Evolutionary conservation across 2,113 vertebrate genomes (phyloP).

Genomic region (Nycticryphes semicollaris): DNA sequence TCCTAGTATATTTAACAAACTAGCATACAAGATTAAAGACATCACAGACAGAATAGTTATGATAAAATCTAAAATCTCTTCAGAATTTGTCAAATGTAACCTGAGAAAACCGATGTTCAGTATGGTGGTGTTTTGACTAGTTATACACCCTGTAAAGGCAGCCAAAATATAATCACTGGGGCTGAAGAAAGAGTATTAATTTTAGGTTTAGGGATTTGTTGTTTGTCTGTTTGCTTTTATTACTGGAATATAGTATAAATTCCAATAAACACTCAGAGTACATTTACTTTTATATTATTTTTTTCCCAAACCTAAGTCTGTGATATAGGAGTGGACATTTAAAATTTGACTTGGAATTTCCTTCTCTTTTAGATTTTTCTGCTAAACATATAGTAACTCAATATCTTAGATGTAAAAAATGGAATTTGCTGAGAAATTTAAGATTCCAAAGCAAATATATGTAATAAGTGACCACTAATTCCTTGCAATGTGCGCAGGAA

Average conservation of each 20-base stretch:
- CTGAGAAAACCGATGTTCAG: neutral
- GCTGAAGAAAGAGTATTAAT: neutral
- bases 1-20: slow-evolving; percentile 22
- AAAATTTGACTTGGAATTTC: neutral
- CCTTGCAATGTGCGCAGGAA: neutral
- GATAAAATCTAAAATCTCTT: neutral
- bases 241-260: neutral
- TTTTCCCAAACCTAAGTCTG: neutral
- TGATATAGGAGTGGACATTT: neutral
- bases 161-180: neutral
- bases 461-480: neutral
- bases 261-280: neutral
- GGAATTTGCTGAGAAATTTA: neutral
- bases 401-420: neutral
- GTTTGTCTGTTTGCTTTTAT: neutral
- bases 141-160: neutral
- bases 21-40: slow-evolving; percentile 7
- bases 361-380: neutral
- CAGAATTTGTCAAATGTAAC: neutral
- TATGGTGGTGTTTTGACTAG: neutral
- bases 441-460: neutral
- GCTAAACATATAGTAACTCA: neutral
- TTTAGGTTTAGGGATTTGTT: neutral
- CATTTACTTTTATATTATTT: neutral
- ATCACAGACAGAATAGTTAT: slow-evolving; percentile 21